Evolutionary conservation across 2,113 vertebrate genomes (phyloP).

Genomic region (Petrocephalus microphthalmus): DNA sequence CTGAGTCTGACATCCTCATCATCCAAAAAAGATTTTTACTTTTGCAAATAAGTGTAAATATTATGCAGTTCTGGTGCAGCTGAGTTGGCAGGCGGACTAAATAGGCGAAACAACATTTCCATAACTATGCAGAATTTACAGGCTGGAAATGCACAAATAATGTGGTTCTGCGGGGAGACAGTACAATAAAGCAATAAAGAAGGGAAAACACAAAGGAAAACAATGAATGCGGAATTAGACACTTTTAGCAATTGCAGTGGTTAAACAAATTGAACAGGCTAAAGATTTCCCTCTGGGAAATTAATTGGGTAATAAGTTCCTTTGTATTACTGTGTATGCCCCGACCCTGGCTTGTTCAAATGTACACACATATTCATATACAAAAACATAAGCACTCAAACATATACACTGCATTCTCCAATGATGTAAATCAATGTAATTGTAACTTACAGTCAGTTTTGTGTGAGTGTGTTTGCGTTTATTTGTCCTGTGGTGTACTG

Average conservation of each 20-base stretch:
- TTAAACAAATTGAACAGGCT: background rate
- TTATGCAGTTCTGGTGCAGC: background rate
- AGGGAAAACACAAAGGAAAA: background rate
- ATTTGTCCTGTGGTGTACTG: background rate
- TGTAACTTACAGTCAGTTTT: background rate
- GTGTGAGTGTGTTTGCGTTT: background rate
- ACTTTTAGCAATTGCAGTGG: conserved; percentile 1
- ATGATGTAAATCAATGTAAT: background rate
- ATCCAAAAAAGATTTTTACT: background rate
- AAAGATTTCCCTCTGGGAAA: conserved; percentile 1
- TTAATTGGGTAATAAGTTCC: background rate
- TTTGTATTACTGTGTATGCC: background rate
- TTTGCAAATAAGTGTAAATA: conserved; percentile 9
- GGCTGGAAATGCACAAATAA: background rate
- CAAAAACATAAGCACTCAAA: background rate
- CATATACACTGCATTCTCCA: background rate
- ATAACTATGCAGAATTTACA: background rate
- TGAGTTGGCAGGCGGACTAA: background rate
- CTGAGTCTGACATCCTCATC: conserved; percentile 9
- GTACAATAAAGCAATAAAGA: background rate
- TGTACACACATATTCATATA: background rate
- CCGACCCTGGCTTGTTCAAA: background rate
- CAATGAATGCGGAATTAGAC: conserved; percentile 5
- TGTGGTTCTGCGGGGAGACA: background rate
- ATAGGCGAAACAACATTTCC: conserved; percentile 7